A percentile compares a stretch with the other conserved stretches of the same genome.
phyloP scores from a whole-genome alignment of 2,888 invertebrate species.

The Eledona agricola region DNA sequence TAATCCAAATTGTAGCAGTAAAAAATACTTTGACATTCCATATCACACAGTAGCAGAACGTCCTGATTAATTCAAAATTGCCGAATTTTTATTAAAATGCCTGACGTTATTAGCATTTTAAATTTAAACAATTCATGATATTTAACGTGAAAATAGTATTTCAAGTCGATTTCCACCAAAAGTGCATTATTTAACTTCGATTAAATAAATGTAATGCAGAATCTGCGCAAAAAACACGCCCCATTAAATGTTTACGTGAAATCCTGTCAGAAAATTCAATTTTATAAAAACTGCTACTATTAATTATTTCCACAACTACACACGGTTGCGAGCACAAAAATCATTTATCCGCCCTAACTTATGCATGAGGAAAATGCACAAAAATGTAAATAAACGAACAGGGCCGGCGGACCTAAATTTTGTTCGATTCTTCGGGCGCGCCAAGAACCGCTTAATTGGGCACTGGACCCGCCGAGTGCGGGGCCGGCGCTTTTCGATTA shows the following conservation, averaged over 20 bases:
- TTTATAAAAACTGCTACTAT: constrained; percentile 12
- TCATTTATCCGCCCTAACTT: constrained; percentile 1
- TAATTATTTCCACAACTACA: constrained; percentile 14
- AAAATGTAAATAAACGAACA: constrained; percentile 2
- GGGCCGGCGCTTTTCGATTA: too few species aligned
- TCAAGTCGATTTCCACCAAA: constrained; percentile 13
- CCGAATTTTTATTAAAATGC: constrained; percentile 4
- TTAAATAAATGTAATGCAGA: constrained; percentile 11
- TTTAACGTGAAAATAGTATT: constrained; percentile 2
- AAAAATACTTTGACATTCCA: too few species aligned
- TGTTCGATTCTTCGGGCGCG: neutral
- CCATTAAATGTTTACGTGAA: constrained; percentile 9
- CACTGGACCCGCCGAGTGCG: too few species aligned
- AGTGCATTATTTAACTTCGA: constrained; percentile 16
- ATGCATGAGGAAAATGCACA: constrained; percentile 8
- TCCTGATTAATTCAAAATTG: too few species aligned
- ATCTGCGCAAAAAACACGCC: constrained; percentile 6
- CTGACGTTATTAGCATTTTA: constrained; percentile 15
- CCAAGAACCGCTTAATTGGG: neutral
- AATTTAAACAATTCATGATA: constrained; percentile 9
- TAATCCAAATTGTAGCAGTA: too few species aligned
- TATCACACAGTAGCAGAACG: too few species aligned
- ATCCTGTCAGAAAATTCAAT: constrained; percentile 8
- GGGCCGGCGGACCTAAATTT: too few species aligned
- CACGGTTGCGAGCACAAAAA: constrained; percentile 1